phyloP scores from a whole-genome alignment of 2,888 invertebrate species.

The Drosophila buzzatii region DNA sequence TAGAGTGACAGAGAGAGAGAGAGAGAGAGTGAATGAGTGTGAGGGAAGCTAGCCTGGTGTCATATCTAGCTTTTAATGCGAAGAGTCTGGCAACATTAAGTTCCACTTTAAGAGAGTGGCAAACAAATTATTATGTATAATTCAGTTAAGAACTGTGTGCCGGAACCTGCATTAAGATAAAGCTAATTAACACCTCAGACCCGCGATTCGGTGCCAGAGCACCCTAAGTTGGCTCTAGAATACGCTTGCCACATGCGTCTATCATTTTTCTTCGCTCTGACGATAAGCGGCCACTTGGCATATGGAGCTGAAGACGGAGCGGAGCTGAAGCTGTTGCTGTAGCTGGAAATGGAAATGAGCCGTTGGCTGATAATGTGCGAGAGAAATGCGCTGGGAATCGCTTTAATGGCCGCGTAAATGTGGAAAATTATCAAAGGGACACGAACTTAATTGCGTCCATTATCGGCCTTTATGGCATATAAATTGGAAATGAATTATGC shows the following conservation, averaged over 20 bases:
- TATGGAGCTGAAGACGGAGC: slow-evolving; percentile 18
- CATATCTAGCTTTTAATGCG: slow-evolving; percentile 57
- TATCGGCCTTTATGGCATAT: slow-evolving; percentile 76
- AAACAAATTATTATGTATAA: slow-evolving; percentile 80
- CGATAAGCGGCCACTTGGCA: slow-evolving; percentile 58
- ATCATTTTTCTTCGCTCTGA: slow-evolving; percentile 58
- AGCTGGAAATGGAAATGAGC: slow-evolving; percentile 67
- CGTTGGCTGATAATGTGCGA: slow-evolving; percentile 51
- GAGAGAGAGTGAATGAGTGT: no score
- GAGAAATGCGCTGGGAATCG: slow-evolving; percentile 74
- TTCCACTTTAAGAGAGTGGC: slow-evolving; percentile 77
- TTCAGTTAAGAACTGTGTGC: slow-evolving; percentile 79
- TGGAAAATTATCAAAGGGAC: slow-evolving; percentile 79
- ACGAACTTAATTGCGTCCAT: slow-evolving; percentile 81
- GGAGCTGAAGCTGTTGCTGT: neutral
- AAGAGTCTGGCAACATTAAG: slow-evolving; percentile 65
- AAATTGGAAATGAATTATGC: slow-evolving; percentile 81
- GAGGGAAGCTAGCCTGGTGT: slow-evolving; percentile 16
- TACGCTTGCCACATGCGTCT: slow-evolving; percentile 43
- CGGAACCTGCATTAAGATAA: slow-evolving; percentile 82
- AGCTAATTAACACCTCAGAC: slow-evolving; percentile 79
- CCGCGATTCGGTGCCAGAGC: slow-evolving; percentile 17
- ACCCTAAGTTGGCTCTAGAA: slow-evolving; percentile 29
- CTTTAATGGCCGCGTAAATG: slow-evolving; percentile 79
- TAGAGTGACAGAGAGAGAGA: neutral